Conservation (phyloP, 2,113 vertebrate genomes). For the Epinephelus moara region DNA sequence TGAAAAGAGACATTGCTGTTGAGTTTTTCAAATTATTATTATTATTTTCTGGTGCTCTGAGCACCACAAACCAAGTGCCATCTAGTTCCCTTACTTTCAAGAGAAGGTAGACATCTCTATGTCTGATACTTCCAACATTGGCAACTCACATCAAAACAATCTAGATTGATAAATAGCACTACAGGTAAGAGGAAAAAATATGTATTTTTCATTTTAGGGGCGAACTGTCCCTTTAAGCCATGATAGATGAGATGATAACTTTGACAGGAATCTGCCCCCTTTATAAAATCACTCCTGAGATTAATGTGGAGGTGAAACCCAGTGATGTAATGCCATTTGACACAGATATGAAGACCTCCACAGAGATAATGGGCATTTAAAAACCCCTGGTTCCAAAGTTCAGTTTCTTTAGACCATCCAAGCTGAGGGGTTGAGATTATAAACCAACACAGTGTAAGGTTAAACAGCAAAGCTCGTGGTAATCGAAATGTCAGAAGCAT, state of each 20-base stretch:
- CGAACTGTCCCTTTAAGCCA: neutral
- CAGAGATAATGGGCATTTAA: constrained; percentile 4
- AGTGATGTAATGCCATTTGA: neutral
- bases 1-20: too few species aligned
- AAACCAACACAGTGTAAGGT: constrained; percentile 13
- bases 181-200: too few species aligned
- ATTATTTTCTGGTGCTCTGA: too few species aligned
- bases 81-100: too few species aligned
- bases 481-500: constrained; percentile 52
- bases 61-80: too few species aligned
- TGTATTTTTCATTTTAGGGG: too few species aligned
- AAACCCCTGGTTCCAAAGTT: neutral
- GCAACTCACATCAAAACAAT: too few species aligned
- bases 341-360: constrained; percentile 1
- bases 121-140: too few species aligned
- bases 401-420: neutral
- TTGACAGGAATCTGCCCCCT: constrained; percentile 6
- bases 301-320: constrained; percentile 36
- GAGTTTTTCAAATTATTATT: too few species aligned
- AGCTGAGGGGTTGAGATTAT: constrained; percentile 13
- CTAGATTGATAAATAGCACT: too few species aligned
- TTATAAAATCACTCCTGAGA: constrained; percentile 42
- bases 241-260: constrained; percentile 8
- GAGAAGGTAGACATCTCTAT: too few species aligned
- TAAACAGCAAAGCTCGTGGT: constrained; percentile 22